phyloP scores from a whole-genome alignment of 2,113 vertebrate species.

The Onychorhynchus coronatus region DNA sequence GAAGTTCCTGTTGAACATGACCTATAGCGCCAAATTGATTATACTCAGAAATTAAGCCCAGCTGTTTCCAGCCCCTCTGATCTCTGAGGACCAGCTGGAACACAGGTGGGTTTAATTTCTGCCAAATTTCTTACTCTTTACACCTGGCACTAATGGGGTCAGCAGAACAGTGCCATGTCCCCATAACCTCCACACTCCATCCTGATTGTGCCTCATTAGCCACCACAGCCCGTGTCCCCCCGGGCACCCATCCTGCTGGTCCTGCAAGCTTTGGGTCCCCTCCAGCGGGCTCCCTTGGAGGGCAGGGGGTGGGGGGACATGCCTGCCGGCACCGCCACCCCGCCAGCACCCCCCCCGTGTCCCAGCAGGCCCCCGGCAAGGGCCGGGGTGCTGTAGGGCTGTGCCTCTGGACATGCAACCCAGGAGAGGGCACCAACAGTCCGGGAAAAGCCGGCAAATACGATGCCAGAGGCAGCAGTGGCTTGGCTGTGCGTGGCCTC shows the following conservation, averaged over 20 bases:
- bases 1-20: neutral
- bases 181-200: rapidly evolving
- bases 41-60: neutral
- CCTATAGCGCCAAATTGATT: neutral
- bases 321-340: rapidly evolving
- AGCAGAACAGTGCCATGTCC: neutral
- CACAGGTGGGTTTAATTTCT: neutral
- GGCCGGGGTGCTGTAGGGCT: rapidly evolving
- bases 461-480: rapidly evolving
- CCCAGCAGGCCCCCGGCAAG: neutral
- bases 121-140: neutral
- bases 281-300: neutral
- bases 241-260: rapidly evolving
- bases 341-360: rapidly evolving
- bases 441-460: neutral
- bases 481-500: neutral
- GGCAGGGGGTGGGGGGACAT: rapidly evolving
- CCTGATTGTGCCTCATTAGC: rapidly evolving
- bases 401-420: neutral
- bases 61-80: neutral
- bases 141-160: neutral
- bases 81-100: neutral
- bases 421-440: slow-evolving; percentile 52
- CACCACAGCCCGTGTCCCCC: neutral
- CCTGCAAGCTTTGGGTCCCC: neutral